Evolutionary conservation across 2,797 vertebrate species (phyloP), one percentile per base, ranked within the genome.

Genomic region (Phoebastria nigripes): DNA sequence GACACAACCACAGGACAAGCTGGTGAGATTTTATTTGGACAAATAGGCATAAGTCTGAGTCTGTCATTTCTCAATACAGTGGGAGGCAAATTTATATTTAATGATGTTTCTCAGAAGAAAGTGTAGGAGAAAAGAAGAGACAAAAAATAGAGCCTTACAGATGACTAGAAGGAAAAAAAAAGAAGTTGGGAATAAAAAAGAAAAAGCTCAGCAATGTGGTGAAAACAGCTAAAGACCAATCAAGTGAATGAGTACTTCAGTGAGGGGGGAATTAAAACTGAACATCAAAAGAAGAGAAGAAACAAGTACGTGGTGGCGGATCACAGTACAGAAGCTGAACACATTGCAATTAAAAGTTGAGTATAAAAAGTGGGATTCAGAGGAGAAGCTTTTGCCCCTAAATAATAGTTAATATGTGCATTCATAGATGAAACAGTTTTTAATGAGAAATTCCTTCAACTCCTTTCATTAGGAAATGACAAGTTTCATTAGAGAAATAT

Each of bases 401-500:
- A 81, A 86, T 83, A 74, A 26, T 16, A 55, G 10, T 63, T 83
- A 79, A 35, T 20, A 70, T 42, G 7, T 46, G 19, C 39, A 73
- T 82, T 84, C 62, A 25, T 5, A 61, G 22, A 59, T 3, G 11
- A 82, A 94, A 90, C 3, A 39, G 7, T 29, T 82, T 93, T 82
- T 89, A 95, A 95, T 58, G 83, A 94, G 82, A 87, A 93, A 79
- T 90, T 90, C 31, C 58, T 89, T 87, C 21, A 84, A 39, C 4
- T 79, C 22, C 18, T 95, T 93, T 76, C n/a, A 79, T 92, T 90
- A 89, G 37, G 42, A 92, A 82, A 49, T 66, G 73, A 93, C 93
- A 94, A 59, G 39, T 87, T 94, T 82, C 70, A 96, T 95, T 95
- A 92, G 31, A 70, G n/a, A 18, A 80, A 41, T 80, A 82, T 85